These are phyloP conservation scores for Resseliella maxima DNA, from an alignment of 2,888 invertebrate species.

Conservation along the genomic window DNA sequence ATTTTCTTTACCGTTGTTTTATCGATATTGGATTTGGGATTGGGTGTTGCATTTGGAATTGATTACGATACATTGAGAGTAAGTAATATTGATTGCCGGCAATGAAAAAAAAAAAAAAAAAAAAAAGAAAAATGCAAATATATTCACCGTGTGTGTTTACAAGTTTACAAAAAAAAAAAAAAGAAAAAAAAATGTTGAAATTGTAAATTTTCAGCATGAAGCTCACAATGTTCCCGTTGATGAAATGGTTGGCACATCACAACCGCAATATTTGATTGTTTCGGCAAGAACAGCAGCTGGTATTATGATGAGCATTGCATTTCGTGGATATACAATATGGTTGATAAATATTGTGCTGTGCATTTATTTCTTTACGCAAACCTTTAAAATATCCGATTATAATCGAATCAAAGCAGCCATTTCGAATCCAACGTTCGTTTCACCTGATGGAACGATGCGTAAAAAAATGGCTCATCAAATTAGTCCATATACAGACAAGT, in stretches of 20 bases:
- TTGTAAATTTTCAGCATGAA: background rate
- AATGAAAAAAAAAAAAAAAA: background rate
- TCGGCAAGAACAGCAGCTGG: slow-evolving; percentile 64
- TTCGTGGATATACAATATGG: slow-evolving; percentile 68
- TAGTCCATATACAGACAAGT: background rate
- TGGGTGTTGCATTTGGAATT: slow-evolving; percentile 66
- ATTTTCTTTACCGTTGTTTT: slow-evolving; percentile 62
- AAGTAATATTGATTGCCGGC: background rate
- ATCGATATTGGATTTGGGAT: slow-evolving; percentile 64
- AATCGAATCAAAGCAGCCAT: slow-evolving; percentile 58
- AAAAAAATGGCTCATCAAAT: slow-evolving; percentile 25
- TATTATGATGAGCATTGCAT: slow-evolving; percentile 65
- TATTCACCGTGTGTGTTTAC: background rate
- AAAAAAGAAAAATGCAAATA: background rate
- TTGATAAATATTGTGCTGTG: slow-evolving; percentile 65
- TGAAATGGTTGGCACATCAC: slow-evolving; percentile 53
- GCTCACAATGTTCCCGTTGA: slow-evolving; percentile 14
- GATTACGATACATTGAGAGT: slow-evolving; percentile 64
- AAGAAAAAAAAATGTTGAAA: background rate
- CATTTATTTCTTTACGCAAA: slow-evolving; percentile 62
- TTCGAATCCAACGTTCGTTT: slow-evolving; percentile 57
- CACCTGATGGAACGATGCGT: slow-evolving; percentile 57
- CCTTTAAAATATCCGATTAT: slow-evolving; percentile 59
- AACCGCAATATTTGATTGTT: slow-evolving; percentile 62
- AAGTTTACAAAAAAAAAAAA: background rate